Evolutionary conservation across 2,113 vertebrate species (phyloP).

Genomic region (Gulo gulo): DNA sequence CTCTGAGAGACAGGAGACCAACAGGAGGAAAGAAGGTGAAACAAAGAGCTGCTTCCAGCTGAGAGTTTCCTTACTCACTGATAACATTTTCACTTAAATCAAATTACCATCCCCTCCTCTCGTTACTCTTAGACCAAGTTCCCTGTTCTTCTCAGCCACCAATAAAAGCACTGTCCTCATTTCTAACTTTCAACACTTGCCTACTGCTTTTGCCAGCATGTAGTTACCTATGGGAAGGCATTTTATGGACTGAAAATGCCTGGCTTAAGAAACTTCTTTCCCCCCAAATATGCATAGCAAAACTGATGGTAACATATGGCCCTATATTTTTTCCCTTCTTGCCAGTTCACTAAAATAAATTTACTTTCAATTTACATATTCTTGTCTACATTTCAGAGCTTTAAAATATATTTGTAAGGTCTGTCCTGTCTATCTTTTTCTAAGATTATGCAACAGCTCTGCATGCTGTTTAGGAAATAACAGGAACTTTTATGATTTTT

Average conservation of each 20-base stretch:
- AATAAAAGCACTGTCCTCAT: slow-evolving; percentile 68
- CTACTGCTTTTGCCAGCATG: slow-evolving; percentile 58
- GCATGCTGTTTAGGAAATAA: slow-evolving; percentile 81
- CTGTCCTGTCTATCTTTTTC: slow-evolving; percentile 80
- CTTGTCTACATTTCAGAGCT: slow-evolving; percentile 79
- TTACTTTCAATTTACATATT: slow-evolving; percentile 80
- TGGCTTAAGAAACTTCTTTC: slow-evolving; percentile 59
- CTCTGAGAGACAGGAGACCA: not conserved
- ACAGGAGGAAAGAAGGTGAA: not conserved
- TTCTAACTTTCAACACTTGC: slow-evolving; percentile 66
- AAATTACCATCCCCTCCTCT: slow-evolving; percentile 16
- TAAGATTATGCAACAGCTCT: slow-evolving; percentile 79
- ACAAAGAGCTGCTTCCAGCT: not conserved
- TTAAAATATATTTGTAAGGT: slow-evolving; percentile 79
- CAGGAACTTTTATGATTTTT: slow-evolving; percentile 74
- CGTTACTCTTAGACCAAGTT: slow-evolving; percentile 22
- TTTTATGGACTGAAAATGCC: slow-evolving; percentile 73
- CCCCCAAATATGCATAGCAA: slow-evolving; percentile 76
- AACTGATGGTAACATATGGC: slow-evolving; percentile 80
- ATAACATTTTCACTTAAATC: not conserved
- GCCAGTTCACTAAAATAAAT: slow-evolving; percentile 82
- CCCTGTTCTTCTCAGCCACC: slow-evolving; percentile 38
- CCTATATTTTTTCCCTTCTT: slow-evolving; percentile 78
- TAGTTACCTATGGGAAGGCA: slow-evolving; percentile 74
- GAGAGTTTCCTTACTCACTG: not conserved